phyloP scores from a whole-genome alignment of 1,140 invertebrate genomes.

The Acromyrmex echinatior region DNA sequence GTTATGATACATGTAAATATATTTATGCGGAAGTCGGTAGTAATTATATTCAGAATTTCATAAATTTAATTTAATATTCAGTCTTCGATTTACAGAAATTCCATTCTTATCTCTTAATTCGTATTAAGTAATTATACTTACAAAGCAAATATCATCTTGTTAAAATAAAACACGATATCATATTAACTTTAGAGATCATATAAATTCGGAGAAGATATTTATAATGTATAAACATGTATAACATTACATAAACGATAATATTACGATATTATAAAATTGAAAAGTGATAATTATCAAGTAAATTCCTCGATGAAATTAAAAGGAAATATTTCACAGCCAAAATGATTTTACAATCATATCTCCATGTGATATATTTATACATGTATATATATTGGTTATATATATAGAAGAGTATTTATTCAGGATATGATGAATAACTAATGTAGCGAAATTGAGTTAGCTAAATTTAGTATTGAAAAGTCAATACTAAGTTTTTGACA shows the following conservation, averaged over 20 bases:
- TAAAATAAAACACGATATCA: neutral
- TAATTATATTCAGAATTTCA: neutral
- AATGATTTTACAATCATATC: slow-evolving; percentile 45
- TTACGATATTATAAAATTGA: slow-evolving; percentile 13
- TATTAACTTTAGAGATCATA: slow-evolving; percentile 9
- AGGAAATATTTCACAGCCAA: slow-evolving; percentile 52
- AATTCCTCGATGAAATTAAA: neutral
- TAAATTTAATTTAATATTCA: slow-evolving; percentile 43
- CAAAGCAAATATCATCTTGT: slow-evolving; percentile 11
- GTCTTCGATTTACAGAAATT: slow-evolving; percentile 47
- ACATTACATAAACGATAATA: slow-evolving; percentile 22
- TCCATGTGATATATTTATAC: neutral
- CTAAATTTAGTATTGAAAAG: slow-evolving; percentile 4
- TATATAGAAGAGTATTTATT: neutral
- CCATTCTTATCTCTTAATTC: slow-evolving; percentile 17
- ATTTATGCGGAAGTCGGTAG: slow-evolving; percentile 14
- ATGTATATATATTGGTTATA: neutral
- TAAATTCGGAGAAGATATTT: neutral
- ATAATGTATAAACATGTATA: slow-evolving; percentile 1
- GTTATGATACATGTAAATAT: neutral
- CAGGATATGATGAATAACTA: neutral
- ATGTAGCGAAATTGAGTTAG: neutral
- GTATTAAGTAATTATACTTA: slow-evolving; percentile 26
- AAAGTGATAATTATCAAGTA: slow-evolving; percentile 24
- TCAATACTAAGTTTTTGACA: neutral